Percentiles rank a stretch among this genome's conserved stretches.
Evolutionary conservation across 2,888 invertebrate species (phyloP).

Genomic region (Orthosia gracilis): DNA sequence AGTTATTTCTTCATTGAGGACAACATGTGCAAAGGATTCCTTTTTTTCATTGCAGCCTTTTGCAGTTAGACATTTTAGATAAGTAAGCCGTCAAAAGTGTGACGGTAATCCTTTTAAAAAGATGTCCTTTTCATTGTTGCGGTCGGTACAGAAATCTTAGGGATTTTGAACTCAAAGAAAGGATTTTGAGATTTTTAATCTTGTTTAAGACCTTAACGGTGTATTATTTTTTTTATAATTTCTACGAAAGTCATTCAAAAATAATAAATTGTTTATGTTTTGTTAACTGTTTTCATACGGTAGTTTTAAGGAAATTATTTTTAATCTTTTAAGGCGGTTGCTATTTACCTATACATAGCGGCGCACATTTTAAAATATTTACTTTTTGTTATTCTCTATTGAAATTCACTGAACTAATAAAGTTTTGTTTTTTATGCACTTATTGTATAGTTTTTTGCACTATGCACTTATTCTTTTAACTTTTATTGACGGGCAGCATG

Average conservation of each 20-base stretch:
- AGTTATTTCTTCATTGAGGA: background rate
- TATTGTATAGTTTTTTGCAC: conserved; percentile 34
- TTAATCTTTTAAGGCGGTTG: conserved; percentile 22
- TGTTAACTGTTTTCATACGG: conserved; percentile 38
- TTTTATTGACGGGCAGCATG: conserved; percentile 42
- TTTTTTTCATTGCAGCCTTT: conserved; percentile 19
- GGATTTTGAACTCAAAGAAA: conserved; percentile 52
- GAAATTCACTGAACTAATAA: conserved; percentile 17
- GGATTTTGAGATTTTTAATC: conserved; percentile 71
- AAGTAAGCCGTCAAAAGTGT: conserved; percentile 70
- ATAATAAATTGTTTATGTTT: conserved; percentile 31
- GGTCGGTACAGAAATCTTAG: conserved; percentile 62
- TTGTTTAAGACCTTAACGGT: conserved; percentile 71
- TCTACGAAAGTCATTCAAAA: conserved; percentile 49
- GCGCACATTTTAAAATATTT: conserved; percentile 4
- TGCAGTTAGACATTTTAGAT: conserved; percentile 66
- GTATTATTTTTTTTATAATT: conserved; percentile 57
- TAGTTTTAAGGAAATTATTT: conserved; percentile 41
- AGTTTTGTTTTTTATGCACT: conserved; percentile 18
- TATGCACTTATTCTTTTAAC: conserved; percentile 9
- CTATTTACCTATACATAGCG: background rate
- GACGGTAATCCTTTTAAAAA: conserved; percentile 81
- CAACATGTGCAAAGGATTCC: conserved; percentile 18
- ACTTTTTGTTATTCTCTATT: background rate
- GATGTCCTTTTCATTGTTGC: conserved; percentile 75